A percentile compares a stretch with the other conserved stretches of the same genome.
These are phyloP conservation scores for Anagyrus pseudococci DNA, from an alignment of 2,888 invertebrate genomes.

Conservation along the genomic window DNA sequence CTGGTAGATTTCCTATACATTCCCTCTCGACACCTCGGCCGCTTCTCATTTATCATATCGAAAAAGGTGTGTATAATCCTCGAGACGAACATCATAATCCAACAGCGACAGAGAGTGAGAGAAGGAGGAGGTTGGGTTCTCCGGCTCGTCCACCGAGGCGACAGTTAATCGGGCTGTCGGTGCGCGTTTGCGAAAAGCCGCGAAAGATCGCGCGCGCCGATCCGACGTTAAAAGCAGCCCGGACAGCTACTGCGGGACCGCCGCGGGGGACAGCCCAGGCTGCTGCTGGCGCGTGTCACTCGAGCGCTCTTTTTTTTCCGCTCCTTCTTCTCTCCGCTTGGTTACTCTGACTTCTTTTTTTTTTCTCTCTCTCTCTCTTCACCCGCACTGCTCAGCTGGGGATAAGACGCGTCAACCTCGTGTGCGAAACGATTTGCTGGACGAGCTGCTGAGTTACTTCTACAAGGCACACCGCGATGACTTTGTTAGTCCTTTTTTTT, in stretches of 20 bases:
- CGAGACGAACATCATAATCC: too few relatives aligned
- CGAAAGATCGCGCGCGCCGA: conserved; percentile 25
- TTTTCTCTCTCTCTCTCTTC: background rate
- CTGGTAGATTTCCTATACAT: too few relatives aligned
- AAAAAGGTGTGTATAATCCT: too few relatives aligned
- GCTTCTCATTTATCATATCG: too few relatives aligned
- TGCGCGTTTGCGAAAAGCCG: conserved; percentile 32
- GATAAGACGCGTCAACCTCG: conserved; percentile 35
- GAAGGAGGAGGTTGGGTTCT: too few relatives aligned
- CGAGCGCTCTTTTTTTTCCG: conserved; percentile 4
- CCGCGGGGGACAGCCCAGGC: too few relatives aligned
- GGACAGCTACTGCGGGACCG: conserved; percentile 17
- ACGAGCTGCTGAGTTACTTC: too few relatives aligned
- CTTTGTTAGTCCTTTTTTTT: too few relatives aligned
- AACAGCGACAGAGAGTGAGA: too few relatives aligned
- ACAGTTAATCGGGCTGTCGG: conserved; percentile 40
- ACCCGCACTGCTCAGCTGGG: conserved; percentile 7
- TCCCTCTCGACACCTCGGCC: too few relatives aligned
- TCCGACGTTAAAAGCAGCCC: conserved; percentile 25
- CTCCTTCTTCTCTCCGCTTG: conserved; percentile 1
- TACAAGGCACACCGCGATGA: too few relatives aligned
- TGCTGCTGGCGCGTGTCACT: conserved; percentile 17
- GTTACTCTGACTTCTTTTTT: background rate
- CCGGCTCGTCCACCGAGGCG: conserved; percentile 28
- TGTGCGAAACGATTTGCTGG: conserved; percentile 41